phyloP scores from a whole-genome alignment of 2,888 invertebrate genomes.

The Erebia aethiops region DNA sequence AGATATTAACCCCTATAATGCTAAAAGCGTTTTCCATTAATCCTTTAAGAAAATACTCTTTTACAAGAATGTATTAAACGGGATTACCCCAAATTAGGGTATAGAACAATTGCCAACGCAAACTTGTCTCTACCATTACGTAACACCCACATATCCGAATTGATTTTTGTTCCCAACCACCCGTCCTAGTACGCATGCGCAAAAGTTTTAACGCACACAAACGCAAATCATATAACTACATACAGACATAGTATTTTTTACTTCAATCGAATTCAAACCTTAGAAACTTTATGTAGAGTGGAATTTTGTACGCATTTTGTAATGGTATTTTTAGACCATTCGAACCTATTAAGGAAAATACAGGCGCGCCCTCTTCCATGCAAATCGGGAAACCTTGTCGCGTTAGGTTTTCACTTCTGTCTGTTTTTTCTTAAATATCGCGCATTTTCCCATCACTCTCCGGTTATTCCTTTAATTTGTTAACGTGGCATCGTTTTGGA shows the following conservation, averaged over 20 bases:
- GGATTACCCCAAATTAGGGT: constrained; percentile 63
- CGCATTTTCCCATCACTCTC: constrained; percentile 58
- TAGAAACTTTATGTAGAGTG: constrained; percentile 42
- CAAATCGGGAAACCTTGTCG: constrained; percentile 71
- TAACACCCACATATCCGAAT: constrained; percentile 78
- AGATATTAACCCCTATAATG: background rate
- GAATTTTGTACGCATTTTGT: constrained; percentile 32
- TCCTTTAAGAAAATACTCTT: constrained; percentile 16
- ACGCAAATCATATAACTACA: constrained; percentile 36
- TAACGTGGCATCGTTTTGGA: constrained; percentile 23
- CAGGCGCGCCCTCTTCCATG: constrained; percentile 79
- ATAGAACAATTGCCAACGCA: constrained; percentile 57
- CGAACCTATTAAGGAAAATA: constrained; percentile 65
- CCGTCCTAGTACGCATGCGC: constrained; percentile 68
- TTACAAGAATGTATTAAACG: constrained; percentile 40
- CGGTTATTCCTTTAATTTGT: constrained; percentile 29
- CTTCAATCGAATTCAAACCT: constrained; percentile 42
- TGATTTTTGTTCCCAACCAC: constrained; percentile 75
- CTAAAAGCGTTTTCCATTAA: background rate
- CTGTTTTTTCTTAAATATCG: constrained; percentile 66
- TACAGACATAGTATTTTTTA: constrained; percentile 16
- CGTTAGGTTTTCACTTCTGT: constrained; percentile 72
- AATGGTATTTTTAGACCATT: constrained; percentile 78
- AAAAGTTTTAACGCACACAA: constrained; percentile 61
- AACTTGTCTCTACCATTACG: constrained; percentile 70